Conservation (phyloP, 2,888 invertebrate species). For the Stomorhina lunata region DNA sequence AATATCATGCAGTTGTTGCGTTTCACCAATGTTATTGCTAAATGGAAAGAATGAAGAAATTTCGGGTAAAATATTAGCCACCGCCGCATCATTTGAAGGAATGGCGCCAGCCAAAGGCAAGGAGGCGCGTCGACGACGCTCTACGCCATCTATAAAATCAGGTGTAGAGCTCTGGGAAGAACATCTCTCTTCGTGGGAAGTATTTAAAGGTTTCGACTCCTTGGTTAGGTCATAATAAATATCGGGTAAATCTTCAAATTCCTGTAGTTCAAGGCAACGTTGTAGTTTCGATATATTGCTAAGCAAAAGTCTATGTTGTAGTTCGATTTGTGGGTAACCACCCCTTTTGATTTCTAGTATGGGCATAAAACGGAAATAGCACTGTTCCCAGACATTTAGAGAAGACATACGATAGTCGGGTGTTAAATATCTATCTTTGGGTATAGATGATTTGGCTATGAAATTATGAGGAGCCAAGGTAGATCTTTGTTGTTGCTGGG, state of each 20-base stretch:
- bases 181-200: conserved; percentile 3
- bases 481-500: conserved; percentile 68
- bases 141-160: conserved; percentile 76
- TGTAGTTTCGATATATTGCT: conserved; percentile 79
- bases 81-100: too few species aligned
- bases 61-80: conserved; percentile 72
- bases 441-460: conserved; percentile 76
- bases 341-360: conserved; percentile 84
- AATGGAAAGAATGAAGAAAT: conserved; percentile 80
- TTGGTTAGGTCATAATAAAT: conserved; percentile 72
- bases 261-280: conserved; percentile 77
- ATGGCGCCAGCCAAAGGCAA: conserved; percentile 52
- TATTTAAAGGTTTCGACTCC: conserved; percentile 66
- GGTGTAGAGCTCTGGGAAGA: conserved; percentile 63
- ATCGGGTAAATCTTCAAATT: conserved; percentile 77
- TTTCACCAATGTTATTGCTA: conserved; percentile 75
- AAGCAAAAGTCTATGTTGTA: conserved; percentile 78
- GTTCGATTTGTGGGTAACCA: conserved; percentile 79
- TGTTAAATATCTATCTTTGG: conserved; percentile 79
- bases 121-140: conserved; percentile 72
- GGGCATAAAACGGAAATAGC: conserved; percentile 94
- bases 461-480: conserved; percentile 77
- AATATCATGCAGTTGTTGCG: conserved; percentile 78
- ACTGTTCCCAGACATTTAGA: conserved; percentile 91
- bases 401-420: conserved; percentile 82